Percentiles rank a stretch among this genome's conserved stretches.
These are phyloP conservation scores for Centropus bengalensis DNA, from an alignment of 2,113 vertebrate species.

Conservation along the genomic window DNA sequence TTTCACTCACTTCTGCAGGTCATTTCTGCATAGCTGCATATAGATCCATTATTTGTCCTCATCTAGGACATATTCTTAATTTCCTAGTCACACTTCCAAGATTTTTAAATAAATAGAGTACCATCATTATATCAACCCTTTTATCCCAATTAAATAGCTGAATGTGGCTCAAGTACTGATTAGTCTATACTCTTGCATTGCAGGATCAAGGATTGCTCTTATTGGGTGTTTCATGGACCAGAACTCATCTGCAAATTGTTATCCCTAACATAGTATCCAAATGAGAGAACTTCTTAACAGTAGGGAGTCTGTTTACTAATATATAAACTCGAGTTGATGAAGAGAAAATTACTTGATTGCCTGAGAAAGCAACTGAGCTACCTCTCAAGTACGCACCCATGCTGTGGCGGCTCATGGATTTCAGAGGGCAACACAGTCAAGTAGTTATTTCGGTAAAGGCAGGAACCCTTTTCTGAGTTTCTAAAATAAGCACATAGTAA, in stretches of 20 bases:
- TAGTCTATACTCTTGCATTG: neutral
- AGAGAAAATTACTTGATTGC: constrained; percentile 52
- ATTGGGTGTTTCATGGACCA: neutral
- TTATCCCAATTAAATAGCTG: constrained; percentile 15
- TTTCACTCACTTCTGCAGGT: neutral
- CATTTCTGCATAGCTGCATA: neutral
- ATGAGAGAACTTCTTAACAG: constrained; percentile 20
- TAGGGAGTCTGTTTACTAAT: constrained; percentile 49
- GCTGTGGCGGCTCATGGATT: constrained; percentile 31
- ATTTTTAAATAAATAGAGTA: constrained; percentile 15
- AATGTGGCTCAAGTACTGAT: constrained; percentile 9
- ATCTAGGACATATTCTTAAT: neutral
- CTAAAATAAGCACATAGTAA: neutral
- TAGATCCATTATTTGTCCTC: neutral
- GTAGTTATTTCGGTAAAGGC: neutral
- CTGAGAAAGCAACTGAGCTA: constrained; percentile 10
- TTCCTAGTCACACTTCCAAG: neutral
- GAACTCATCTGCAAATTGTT: constrained; percentile 40
- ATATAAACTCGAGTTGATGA: constrained; percentile 42
- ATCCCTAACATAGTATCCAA: neutral
- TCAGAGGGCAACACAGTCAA: constrained; percentile 35
- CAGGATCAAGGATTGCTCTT: constrained; percentile 1
- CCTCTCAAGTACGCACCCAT: constrained; percentile 18
- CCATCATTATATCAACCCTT: neutral
- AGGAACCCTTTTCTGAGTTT: neutral